Percentiles rank a stretch among this genome's conserved stretches.
These are phyloP conservation scores for Nothocercus julius DNA, from an alignment of 2,113 vertebrate species.

Conservation along the genomic window DNA sequence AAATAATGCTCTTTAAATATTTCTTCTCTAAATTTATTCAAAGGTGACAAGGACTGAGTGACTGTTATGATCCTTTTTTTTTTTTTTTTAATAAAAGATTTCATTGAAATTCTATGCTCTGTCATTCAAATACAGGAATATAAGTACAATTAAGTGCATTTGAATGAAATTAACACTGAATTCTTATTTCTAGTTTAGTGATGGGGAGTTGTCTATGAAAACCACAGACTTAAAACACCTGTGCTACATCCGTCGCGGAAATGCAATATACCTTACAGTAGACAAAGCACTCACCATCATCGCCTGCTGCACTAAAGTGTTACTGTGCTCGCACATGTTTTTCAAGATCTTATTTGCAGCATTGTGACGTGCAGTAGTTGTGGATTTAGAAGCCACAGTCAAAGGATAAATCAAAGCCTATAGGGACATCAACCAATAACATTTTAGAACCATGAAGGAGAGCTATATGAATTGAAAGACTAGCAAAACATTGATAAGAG, in stretches of 20 bases:
- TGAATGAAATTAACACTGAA: not conserved
- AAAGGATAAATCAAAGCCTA: constrained; percentile 98
- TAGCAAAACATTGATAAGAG: not conserved
- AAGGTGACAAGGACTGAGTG: not conserved
- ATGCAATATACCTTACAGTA: not conserved
- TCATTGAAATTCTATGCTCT: not conserved
- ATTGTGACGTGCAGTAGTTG: constrained; percentile 95
- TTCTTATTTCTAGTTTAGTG: not conserved
- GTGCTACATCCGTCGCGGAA: not conserved
- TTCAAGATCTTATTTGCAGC: constrained; percentile 99
- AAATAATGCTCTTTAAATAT: not conserved
- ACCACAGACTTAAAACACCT: not conserved
- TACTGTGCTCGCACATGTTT: constrained; percentile 99
- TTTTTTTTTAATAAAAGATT: not conserved
- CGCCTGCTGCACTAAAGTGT: constrained; percentile 96
- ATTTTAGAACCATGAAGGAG: not conserved
- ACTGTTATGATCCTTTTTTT: not conserved
- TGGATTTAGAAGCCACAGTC: constrained; percentile 98
- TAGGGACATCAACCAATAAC: not conserved
- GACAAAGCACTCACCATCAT: constrained; percentile 88
- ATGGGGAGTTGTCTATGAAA: no score
- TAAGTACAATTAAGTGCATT: not conserved
- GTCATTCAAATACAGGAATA: not conserved
- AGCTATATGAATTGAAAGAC: not conserved
- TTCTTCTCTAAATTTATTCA: not conserved